A percentile compares a stretch with the other conserved stretches of the same genome.
Evolutionary conservation across 1,140 invertebrate genomes (phyloP).

Genomic region (Hyles vespertilio): DNA sequence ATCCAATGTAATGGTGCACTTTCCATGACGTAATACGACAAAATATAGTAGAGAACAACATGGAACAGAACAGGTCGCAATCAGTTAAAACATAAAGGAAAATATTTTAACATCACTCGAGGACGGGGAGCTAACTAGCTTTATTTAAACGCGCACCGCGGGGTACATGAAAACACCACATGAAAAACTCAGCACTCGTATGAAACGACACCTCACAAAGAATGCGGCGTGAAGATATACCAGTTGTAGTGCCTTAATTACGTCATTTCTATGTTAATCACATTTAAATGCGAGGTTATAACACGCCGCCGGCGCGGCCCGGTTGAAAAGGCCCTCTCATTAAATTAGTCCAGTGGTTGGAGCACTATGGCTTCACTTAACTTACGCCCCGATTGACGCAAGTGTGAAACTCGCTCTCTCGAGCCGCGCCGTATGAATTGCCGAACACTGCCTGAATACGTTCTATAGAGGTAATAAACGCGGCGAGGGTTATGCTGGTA

Average conservation of each 20-base stretch:
- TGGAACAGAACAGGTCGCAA: too few relatives aligned
- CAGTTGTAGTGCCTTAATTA: conserved; percentile 57
- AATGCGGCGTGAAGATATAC: conserved; percentile 11
- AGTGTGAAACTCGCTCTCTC: conserved; percentile 68
- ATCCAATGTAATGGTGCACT: too few relatives aligned
- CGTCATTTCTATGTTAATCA: conserved; percentile 67
- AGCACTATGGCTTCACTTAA: conserved; percentile 63
- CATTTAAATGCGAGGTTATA: conserved; percentile 58
- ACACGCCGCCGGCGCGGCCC: conserved; percentile 43
- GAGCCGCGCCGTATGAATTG: conserved; percentile 55
- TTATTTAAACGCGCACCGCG: background rate
- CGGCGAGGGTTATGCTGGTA: conserved; percentile 19
- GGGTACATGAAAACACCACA: conserved; percentile 4
- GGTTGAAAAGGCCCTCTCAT: conserved; percentile 65
- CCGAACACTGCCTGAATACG: conserved; percentile 64
- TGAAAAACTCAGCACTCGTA: conserved; percentile 2
- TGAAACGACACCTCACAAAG: conserved; percentile 9
- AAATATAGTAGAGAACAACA: too few relatives aligned
- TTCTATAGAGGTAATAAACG: conserved; percentile 62
- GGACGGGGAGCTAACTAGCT: too few relatives aligned
- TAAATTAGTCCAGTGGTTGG: conserved; percentile 69
- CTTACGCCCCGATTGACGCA: conserved; percentile 65
- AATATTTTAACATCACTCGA: too few relatives aligned
- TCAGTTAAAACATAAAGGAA: too few relatives aligned
- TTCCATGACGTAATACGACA: too few relatives aligned